These are phyloP conservation scores for Coreoperca whiteheadi DNA, from an alignment of 2,113 vertebrate genomes.

Conservation along the genomic window DNA sequence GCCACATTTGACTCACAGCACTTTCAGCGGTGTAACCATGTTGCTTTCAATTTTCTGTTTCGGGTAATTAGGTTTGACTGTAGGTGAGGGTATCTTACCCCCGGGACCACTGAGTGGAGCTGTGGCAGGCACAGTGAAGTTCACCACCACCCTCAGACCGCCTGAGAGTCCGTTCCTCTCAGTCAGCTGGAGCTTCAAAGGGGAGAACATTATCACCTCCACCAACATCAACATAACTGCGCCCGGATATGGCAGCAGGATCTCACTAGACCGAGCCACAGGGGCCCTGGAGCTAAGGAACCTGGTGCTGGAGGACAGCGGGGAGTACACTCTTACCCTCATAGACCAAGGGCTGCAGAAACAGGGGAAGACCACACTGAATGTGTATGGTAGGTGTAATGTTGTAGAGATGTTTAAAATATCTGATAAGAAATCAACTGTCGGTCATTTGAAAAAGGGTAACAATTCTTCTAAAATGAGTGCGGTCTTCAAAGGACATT, in stretches of 20 bases:
- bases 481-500: background rate
- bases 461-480: background rate
- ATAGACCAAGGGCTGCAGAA: constrained; percentile 39
- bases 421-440: background rate
- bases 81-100: constrained; percentile 55
- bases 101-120: constrained; percentile 61
- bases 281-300: constrained; percentile 74
- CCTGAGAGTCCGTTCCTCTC: constrained; percentile 27
- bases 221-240: constrained; percentile 6
- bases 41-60: background rate
- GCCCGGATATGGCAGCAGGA: constrained; percentile 25
- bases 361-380: constrained; percentile 44
- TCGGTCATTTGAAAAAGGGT: background rate
- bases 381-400: constrained; percentile 68
- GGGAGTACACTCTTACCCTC: constrained; percentile 68
- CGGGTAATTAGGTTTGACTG: constrained; percentile 38
- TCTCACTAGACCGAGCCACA: constrained; percentile 63
- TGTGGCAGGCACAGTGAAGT: constrained; percentile 53
- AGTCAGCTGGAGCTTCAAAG: constrained; percentile 74
- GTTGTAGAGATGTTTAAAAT: background rate
- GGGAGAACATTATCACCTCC: constrained; percentile 54
- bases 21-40: background rate
- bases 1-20: background rate
- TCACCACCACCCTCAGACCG: constrained; percentile 62
- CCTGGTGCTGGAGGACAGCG: constrained; percentile 66